phyloP scores from a whole-genome alignment of 1,140 invertebrate species.

The Diorhabda carinulata region DNA sequence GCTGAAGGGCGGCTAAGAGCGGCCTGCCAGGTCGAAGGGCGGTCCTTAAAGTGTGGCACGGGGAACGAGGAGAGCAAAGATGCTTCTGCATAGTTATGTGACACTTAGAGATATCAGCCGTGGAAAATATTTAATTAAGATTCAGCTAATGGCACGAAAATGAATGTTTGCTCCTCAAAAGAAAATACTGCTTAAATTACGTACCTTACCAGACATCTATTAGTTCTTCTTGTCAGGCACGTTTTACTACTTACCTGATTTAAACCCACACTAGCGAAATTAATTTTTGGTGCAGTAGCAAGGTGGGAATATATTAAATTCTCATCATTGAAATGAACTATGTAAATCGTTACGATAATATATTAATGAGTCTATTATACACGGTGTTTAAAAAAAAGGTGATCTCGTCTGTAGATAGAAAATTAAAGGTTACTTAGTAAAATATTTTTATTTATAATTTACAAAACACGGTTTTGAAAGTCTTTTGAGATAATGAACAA shows the following conservation, averaged over 20 bases:
- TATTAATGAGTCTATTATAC: too few species aligned
- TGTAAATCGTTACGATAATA: too few species aligned
- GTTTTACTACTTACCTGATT: constrained; percentile 6
- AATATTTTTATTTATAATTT: too few species aligned
- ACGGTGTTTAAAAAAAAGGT: too few species aligned
- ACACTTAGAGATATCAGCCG: constrained; percentile 45
- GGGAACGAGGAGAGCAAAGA: constrained; percentile 12
- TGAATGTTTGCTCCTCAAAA: constrained; percentile 39
- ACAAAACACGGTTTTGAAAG: too few species aligned
- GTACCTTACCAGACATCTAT: constrained; percentile 28
- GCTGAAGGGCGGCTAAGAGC: constrained; percentile 3
- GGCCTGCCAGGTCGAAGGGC: neutral
- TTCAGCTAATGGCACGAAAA: constrained; percentile 43
- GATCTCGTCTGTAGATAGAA: too few species aligned
- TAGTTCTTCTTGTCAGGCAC: constrained; percentile 19
- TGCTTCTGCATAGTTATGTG: constrained; percentile 44
- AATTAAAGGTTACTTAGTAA: too few species aligned
- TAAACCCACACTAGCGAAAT: constrained; percentile 1
- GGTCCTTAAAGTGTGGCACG: constrained; percentile 6
- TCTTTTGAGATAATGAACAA: too few species aligned
- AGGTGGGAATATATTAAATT: too few species aligned
- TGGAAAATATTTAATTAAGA: constrained; percentile 47
- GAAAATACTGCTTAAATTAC: constrained; percentile 32
- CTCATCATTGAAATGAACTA: too few species aligned
- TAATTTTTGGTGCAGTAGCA: neutral